Conservation (phyloP, 2,888 invertebrate species). For the Chaetogeoica ovagalla region DNA sequence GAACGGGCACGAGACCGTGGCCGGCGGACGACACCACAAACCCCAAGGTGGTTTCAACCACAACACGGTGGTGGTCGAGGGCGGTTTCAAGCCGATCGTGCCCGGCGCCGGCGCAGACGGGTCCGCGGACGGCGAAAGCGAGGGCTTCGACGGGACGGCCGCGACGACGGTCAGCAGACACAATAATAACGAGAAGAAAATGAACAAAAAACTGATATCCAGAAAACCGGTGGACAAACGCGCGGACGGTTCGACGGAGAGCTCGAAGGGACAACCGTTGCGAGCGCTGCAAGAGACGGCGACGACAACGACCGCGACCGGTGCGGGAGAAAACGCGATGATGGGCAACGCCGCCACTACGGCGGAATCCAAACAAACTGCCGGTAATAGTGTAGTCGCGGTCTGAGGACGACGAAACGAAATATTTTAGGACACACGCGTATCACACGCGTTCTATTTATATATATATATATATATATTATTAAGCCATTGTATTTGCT, state of each 20-base stretch:
- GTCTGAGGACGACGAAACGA: too few relatives aligned
- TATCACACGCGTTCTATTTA: too few relatives aligned
- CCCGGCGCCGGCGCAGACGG: slow-evolving; percentile 1
- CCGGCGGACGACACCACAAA: not conserved
- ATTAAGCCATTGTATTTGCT: too few relatives aligned
- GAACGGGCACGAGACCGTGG: slow-evolving; percentile 8
- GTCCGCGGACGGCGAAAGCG: not conserved
- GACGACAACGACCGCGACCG: not conserved
- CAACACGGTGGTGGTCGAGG: slow-evolving; percentile 78
- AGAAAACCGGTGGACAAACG: slow-evolving; percentile 6
- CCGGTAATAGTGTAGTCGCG: too few relatives aligned
- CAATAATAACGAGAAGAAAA: slow-evolving; percentile 37
- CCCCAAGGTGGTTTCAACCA: slow-evolving; percentile 70
- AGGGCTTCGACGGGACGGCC: not conserved
- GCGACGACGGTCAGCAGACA: not conserved
- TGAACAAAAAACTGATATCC: slow-evolving; percentile 39
- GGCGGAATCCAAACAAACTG: too few relatives aligned
- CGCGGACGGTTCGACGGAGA: not conserved
- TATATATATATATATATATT: too few relatives aligned
- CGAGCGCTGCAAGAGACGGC: not conserved
- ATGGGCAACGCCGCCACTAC: too few relatives aligned
- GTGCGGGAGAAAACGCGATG: too few relatives aligned
- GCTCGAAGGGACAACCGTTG: not conserved
- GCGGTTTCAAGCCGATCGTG: slow-evolving; percentile 78
- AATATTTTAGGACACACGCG: too few relatives aligned